phyloP scores from a whole-genome alignment of 2,113 vertebrate species.

The Pteruthius melanotis region DNA sequence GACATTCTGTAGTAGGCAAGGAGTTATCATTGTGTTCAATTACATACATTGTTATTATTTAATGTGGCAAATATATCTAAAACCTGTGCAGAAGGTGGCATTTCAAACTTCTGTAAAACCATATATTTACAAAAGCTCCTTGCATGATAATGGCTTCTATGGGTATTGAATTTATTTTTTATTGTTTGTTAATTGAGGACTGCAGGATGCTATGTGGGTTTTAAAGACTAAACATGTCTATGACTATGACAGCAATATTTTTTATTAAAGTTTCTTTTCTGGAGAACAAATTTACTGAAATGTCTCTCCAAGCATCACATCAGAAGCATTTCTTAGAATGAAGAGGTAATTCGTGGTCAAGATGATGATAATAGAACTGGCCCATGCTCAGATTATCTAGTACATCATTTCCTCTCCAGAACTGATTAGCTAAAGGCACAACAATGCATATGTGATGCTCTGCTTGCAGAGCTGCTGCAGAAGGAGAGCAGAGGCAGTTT shows the following conservation, averaged over 20 bases:
- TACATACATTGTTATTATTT: neutral
- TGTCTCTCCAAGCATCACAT: neutral
- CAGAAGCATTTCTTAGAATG: neutral
- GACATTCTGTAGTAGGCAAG: neutral
- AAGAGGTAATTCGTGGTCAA: neutral
- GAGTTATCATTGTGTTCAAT: neutral
- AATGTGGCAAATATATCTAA: neutral
- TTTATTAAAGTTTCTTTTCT: neutral
- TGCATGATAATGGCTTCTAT: neutral
- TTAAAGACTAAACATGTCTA: neutral
- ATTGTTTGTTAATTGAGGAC: neutral
- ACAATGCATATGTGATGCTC: rapidly evolving
- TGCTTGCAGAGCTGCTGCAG: neutral
- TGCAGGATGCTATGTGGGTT: neutral
- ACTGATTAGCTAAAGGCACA: neutral
- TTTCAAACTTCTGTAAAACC: neutral
- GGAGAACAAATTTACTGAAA: neutral
- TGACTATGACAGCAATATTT: neutral
- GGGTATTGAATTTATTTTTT: neutral
- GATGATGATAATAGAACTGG: neutral
- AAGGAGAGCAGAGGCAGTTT: neutral
- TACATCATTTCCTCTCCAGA: neutral
- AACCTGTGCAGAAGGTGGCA: neutral
- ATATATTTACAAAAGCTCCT: neutral
- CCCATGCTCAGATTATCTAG: neutral